Conservation (phyloP, 2,888 invertebrate species). For the Sipha maydis region DNA sequence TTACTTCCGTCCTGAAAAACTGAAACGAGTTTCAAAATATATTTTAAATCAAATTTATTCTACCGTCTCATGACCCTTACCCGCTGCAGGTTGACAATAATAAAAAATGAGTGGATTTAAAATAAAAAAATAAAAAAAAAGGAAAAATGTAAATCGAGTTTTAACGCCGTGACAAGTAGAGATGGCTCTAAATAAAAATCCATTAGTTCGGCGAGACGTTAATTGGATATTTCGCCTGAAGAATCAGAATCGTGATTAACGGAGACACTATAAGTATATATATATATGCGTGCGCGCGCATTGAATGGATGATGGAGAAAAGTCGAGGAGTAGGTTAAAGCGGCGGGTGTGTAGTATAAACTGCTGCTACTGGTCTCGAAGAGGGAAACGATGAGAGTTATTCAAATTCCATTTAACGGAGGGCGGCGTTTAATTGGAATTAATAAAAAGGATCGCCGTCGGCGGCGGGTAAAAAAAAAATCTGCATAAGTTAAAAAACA, state of each 20-base stretch:
- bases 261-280: constrained; percentile 32
- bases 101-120: constrained; percentile 60
- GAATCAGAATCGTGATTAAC: constrained; percentile 62
- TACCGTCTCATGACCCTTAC: constrained; percentile 38
- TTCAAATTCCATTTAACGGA: constrained; percentile 60
- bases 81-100: constrained; percentile 54
- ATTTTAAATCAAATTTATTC: constrained; percentile 52
- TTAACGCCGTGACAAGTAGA: constrained; percentile 58
- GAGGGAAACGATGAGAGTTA: constrained; percentile 55
- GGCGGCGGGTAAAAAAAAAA: constrained; percentile 45
- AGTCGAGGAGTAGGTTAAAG: constrained; percentile 30
- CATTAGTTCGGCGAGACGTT: constrained; percentile 61
- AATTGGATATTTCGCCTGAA: constrained; percentile 62
- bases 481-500: constrained; percentile 62
- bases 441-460: constrained; percentile 54
- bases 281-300: background rate
- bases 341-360: background rate
- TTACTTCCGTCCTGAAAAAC: constrained; percentile 31
- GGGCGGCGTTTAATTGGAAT: constrained; percentile 60
- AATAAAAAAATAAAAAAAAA: background rate
- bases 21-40: constrained; percentile 42
- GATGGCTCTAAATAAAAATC: constrained; percentile 59
- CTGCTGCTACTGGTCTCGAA: constrained; percentile 16
- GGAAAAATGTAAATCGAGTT: constrained; percentile 60
- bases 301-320: constrained; percentile 3